phyloP scores from a whole-genome alignment of 2,797 vertebrate species.

The Oryzias dopingdopingensis region DNA sequence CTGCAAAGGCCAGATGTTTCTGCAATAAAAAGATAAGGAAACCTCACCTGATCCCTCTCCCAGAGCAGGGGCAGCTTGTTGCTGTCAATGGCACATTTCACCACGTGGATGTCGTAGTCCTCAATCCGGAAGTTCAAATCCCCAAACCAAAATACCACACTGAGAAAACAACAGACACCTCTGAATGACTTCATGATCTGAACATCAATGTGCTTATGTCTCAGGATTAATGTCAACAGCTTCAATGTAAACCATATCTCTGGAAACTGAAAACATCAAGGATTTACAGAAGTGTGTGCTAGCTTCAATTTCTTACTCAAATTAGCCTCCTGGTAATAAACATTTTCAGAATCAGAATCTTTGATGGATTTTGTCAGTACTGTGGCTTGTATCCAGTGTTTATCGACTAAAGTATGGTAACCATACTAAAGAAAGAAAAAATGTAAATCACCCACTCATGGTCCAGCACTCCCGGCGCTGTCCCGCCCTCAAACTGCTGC shows the following conservation, averaged over 20 bases:
- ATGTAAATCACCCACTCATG: conserved; percentile 84
- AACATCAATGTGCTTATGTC: background rate
- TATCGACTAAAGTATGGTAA: too few relatives aligned
- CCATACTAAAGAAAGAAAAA: too few relatives aligned
- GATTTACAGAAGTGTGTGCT: background rate
- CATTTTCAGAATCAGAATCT: too few relatives aligned
- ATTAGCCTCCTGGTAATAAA: background rate
- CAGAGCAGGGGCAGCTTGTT: conserved; percentile 90
- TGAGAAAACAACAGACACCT: conserved; percentile 48
- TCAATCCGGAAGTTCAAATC: conserved; percentile 98
- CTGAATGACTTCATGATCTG: background rate
- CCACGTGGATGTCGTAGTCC: conserved; percentile 93
- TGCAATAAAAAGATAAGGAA: conserved; percentile 10
- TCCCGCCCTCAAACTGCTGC: conserved; percentile 92
- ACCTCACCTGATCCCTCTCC: conserved; percentile 95
- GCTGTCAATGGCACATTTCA: conserved; percentile 94
- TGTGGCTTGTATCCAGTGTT: background rate
- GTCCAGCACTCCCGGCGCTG: conserved; percentile 89
- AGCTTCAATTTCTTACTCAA: background rate
- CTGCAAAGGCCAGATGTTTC: conserved; percentile 12
- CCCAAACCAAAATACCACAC: conserved; percentile 97
- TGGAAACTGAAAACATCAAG: conserved; percentile 4
- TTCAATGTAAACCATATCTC: background rate
- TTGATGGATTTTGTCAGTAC: background rate
- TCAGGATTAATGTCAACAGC: background rate